These are phyloP conservation scores for Huso huso DNA, from an alignment of 2,797 vertebrate species.

Conservation along the genomic window DNA sequence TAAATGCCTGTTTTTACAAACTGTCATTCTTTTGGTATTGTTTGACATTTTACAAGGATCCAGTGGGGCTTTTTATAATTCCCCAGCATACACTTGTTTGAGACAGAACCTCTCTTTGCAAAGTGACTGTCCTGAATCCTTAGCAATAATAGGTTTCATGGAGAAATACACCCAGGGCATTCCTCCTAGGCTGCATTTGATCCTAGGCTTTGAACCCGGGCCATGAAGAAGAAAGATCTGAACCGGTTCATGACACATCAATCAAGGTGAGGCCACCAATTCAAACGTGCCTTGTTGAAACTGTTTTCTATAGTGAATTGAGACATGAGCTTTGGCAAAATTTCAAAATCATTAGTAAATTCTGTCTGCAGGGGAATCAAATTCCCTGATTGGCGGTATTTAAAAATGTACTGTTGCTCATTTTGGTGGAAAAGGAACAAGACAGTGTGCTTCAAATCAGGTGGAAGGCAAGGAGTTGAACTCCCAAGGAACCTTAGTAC, in stretches of 20 bases:
- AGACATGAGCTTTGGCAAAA: not conserved
- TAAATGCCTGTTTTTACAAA: too few species aligned
- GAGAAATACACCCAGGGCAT: not conserved
- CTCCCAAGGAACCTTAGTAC: conserved; percentile 39
- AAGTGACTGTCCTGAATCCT: not conserved
- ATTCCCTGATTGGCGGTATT: conserved; percentile 24
- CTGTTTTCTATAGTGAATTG: not conserved
- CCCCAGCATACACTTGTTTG: not conserved
- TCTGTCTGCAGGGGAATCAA: not conserved
- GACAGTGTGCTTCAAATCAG: conserved; percentile 26
- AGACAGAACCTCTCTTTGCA: not conserved
- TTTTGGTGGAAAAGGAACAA: conserved; percentile 23
- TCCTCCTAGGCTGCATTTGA: not conserved
- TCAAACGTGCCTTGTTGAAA: not conserved
- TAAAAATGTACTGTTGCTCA: conserved; percentile 24
- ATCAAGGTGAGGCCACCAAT: not conserved
- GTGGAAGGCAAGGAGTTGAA: conserved; percentile 23
- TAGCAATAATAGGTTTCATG: not conserved
- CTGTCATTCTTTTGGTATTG: not conserved
- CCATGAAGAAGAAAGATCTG: not conserved
- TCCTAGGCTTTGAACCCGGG: not conserved
- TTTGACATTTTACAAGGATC: not conserved
- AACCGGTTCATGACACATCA: not conserved
- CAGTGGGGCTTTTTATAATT: not conserved
- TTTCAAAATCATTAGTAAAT: not conserved